These are phyloP conservation scores for Camponotus pennsylvanicus DNA, from an alignment of 1,140 invertebrate species.

Conservation along the genomic window DNA sequence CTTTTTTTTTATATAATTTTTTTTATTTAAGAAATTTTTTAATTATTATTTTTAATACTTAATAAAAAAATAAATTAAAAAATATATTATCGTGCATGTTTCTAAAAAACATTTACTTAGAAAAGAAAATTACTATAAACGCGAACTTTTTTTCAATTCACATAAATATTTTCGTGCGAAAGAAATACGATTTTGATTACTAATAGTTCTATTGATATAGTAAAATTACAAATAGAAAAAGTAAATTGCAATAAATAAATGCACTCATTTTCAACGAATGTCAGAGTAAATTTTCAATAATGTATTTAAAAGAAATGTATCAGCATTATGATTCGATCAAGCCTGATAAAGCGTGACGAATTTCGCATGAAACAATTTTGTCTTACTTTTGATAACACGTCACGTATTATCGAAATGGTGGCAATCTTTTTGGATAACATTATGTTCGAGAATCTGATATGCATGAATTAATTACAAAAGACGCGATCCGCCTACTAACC, in stretches of 20 bases:
- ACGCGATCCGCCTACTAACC: constrained; percentile 64
- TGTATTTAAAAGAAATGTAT: constrained; percentile 32
- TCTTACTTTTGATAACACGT: neutral
- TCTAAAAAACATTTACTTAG: neutral
- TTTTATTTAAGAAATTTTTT: neutral
- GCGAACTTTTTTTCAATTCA: neutral
- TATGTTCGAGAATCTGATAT: constrained; percentile 33
- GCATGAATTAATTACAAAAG: constrained; percentile 63
- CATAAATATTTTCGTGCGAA: neutral
- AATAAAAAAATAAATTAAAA: neutral
- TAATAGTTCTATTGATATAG: neutral
- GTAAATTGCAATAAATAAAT: neutral
- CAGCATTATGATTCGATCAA: neutral
- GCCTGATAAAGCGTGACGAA: neutral
- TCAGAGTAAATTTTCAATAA: constrained; percentile 28
- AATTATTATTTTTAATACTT: neutral
- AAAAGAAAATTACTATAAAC: neutral
- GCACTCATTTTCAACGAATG: constrained; percentile 12
- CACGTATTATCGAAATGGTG: neutral
- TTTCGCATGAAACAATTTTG: constrained; percentile 17
- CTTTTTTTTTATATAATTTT: neutral
- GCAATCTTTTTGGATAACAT: constrained; percentile 54
- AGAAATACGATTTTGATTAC: neutral
- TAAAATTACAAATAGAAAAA: neutral
- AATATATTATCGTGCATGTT: neutral